Conservation (phyloP, 2,113 vertebrate species). For the Alligator mississippiensis region DNA sequence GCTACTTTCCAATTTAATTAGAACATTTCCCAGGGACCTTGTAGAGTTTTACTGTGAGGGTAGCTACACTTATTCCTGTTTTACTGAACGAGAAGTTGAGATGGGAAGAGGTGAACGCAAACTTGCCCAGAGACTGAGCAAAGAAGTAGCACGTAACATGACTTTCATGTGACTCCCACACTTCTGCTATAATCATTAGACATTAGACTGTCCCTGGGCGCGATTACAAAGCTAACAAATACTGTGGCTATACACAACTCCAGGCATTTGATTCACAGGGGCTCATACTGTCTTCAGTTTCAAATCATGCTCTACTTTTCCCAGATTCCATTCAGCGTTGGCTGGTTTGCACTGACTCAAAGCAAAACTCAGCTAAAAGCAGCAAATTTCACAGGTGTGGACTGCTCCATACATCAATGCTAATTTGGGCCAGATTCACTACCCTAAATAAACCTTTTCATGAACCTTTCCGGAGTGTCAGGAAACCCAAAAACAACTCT, state of each 20-base stretch:
- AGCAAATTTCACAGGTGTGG: background rate
- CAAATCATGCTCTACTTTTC: background rate
- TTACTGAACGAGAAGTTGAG: background rate
- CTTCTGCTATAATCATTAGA: background rate
- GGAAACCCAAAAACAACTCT: background rate
- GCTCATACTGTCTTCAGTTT: background rate
- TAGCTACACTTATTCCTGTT: background rate
- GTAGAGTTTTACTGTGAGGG: background rate
- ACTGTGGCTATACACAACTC: background rate
- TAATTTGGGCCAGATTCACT: background rate
- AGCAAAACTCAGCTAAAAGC: background rate
- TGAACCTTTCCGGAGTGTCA: background rate
- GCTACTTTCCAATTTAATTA: too few relatives aligned
- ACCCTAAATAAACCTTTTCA: background rate
- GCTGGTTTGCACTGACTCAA: background rate
- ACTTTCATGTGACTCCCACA: background rate
- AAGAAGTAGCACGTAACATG: background rate
- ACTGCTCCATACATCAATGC: background rate
- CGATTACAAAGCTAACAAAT: background rate
- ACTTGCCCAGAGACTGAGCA: background rate
- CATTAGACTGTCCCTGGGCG: background rate
- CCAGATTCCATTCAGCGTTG: background rate
- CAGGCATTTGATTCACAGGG: fast-evolving
- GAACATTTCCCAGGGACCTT: too few relatives aligned
- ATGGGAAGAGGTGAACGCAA: background rate